Evolutionary conservation across 2,888 invertebrate genomes (phyloP), one percentile per base, ranked within the genome.

Genomic region (Tipula vernalis): DNA sequence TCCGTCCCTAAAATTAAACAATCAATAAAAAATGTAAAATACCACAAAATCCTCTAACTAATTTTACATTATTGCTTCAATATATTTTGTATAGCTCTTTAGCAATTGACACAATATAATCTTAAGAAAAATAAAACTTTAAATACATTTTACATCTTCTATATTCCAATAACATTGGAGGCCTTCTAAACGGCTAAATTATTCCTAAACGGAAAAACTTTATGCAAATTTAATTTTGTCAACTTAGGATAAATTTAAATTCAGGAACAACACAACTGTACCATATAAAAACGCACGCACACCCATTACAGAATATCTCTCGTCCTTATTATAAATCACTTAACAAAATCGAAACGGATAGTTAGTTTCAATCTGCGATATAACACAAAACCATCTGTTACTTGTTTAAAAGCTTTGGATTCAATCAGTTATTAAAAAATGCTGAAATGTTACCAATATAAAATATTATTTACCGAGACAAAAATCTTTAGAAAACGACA

Each of bases 171-270:
- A 71, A 71, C 10, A 28, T 28, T 10, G n/a, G 3, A 51, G 5
- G 5, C 71, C 10, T 8, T 71, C 18, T 71, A 71, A 71, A 71
- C 71, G 71, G 28, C 71, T 10, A 71, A 71, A 71, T 71, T 71
- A 71, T 71, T 28, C 71, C 10, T 71, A 71, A 71, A 71, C 13
- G 18, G 28, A 71, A 71, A 71, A 71, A 71, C 3, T 28, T 18
- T 71, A 71, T 71, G 71, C 71, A 71, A 71, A 71, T 71, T 71
- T 71, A 71, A 71, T 71, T 71, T 71, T 71, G 71, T 71, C 71
- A 10, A 71, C 71, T 71, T 71, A 28, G 18, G 71, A 71, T 71
- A 71, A 71, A 71, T 71, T 28, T 71, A 71, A 71, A 71, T 71
- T 71, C 71, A 71, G 28, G 2, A 71, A 28, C 71, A 71, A 71